Conservation (phyloP, 2,797 vertebrate genomes). For the Echeneis naucrates region DNA sequence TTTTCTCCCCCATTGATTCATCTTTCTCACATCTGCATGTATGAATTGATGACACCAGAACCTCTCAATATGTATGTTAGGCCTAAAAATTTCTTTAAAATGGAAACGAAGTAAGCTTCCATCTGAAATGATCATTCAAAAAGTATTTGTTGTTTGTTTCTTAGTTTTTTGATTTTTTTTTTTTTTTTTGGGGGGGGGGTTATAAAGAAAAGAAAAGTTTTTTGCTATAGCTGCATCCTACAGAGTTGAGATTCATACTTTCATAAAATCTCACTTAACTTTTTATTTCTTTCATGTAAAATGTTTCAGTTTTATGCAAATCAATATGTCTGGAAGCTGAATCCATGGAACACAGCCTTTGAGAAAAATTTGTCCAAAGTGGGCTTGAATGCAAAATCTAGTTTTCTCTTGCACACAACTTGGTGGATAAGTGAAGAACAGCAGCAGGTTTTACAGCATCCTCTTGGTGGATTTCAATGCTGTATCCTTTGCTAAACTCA, state of each 20-base stretch:
- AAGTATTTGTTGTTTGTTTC: neutral
- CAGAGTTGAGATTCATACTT: too few relatives aligned
- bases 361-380: too few relatives aligned
- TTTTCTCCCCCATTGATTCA: too few relatives aligned
- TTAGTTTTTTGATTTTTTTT: constrained; percentile 25
- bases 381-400: neutral
- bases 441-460: constrained; percentile 7
- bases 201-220: constrained; percentile 19
- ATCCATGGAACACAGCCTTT: neutral
- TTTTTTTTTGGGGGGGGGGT: constrained; percentile 17
- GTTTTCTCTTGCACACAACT: neutral
- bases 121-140: constrained; percentile 5
- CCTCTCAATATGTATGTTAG: neutral
- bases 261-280: neutral
- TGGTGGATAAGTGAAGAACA: constrained; percentile 6
- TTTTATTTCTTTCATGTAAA: neutral
- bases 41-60: too few relatives aligned
- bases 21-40: too few relatives aligned
- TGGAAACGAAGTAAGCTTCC: neutral
- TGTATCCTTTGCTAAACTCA: constrained; percentile 25
- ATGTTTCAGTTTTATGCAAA: neutral
- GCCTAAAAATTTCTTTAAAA: too few relatives aligned
- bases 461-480: constrained; percentile 29
- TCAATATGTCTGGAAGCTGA: neutral
- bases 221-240: neutral